phyloP scores from a whole-genome alignment of 2,888 invertebrate genomes.

The Ophion ellenae region DNA sequence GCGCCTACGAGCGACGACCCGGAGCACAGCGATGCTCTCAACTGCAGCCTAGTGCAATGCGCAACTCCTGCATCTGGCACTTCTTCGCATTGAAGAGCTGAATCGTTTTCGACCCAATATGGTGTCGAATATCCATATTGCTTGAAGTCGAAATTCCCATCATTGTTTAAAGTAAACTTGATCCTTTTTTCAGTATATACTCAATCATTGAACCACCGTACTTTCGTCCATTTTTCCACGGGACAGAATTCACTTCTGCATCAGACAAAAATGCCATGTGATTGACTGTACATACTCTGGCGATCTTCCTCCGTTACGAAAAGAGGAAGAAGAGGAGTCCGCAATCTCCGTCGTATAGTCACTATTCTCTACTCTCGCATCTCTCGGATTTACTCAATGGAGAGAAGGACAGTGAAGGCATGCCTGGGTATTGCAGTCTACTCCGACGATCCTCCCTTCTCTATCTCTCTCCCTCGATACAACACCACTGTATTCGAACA shows the following conservation, averaged over 20 bases:
- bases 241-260: slow-evolving; percentile 5
- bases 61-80: not conserved
- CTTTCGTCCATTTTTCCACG: slow-evolving; percentile 42
- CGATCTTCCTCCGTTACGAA: slow-evolving; percentile 47
- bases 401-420: slow-evolving; percentile 59
- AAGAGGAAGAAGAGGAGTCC: slow-evolving; percentile 43
- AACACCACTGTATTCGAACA: slow-evolving; percentile 36
- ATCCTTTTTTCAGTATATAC: not conserved
- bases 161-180: not conserved
- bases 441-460: slow-evolving; percentile 31
- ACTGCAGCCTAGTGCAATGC: slow-evolving; percentile 59
- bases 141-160: not conserved
- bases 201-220: not conserved
- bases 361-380: slow-evolving; percentile 46
- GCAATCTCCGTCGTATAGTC: slow-evolving; percentile 22
- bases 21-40: slow-evolving; percentile 49
- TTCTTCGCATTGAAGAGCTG: not conserved
- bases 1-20: slow-evolving; percentile 55
- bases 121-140: not conserved
- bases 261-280: slow-evolving; percentile 33
- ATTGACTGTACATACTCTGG: slow-evolving; percentile 36
- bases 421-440: slow-evolving; percentile 30
- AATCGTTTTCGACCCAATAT: not conserved
- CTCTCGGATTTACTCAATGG: slow-evolving; percentile 58
- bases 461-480: slow-evolving; percentile 34